Conservation (phyloP, 2,113 vertebrate species). For the Caloenas nicobarica region DNA sequence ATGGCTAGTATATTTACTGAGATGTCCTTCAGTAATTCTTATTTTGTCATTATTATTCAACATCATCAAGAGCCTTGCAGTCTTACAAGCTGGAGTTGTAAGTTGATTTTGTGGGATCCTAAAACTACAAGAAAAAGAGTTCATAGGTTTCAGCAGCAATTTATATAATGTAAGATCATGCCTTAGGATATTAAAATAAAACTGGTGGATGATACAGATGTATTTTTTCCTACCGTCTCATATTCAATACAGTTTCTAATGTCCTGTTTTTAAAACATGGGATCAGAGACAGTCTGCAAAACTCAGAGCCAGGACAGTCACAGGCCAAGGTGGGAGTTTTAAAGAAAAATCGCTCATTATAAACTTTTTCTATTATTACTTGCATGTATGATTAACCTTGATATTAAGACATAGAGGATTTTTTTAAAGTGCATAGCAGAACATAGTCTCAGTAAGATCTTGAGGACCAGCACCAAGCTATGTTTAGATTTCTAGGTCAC, state of each 20-base stretch:
- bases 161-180: not conserved
- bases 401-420: not conserved
- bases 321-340: not conserved
- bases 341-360: not conserved
- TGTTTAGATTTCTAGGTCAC: not conserved
- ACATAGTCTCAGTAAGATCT: not conserved
- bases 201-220: not conserved
- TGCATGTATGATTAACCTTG: not conserved
- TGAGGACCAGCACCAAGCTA: not conserved
- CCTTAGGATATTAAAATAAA: not conserved
- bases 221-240: not conserved
- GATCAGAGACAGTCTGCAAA: not conserved
- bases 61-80: not conserved
- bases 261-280: not conserved
- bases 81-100: not conserved
- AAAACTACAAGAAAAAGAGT: not conserved
- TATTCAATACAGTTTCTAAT: not conserved
- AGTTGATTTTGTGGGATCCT: not conserved
- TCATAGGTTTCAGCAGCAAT: not conserved
- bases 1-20: conserved; percentile 13
- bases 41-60: conserved; percentile 24
- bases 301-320: not conserved
- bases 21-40: conserved; percentile 42
- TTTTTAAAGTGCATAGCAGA: not conserved
- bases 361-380: not conserved